These are phyloP conservation scores for Poeciliopsis paucimaculata DNA, from an alignment of 2,797 vertebrate species.

Conservation along the genomic window DNA sequence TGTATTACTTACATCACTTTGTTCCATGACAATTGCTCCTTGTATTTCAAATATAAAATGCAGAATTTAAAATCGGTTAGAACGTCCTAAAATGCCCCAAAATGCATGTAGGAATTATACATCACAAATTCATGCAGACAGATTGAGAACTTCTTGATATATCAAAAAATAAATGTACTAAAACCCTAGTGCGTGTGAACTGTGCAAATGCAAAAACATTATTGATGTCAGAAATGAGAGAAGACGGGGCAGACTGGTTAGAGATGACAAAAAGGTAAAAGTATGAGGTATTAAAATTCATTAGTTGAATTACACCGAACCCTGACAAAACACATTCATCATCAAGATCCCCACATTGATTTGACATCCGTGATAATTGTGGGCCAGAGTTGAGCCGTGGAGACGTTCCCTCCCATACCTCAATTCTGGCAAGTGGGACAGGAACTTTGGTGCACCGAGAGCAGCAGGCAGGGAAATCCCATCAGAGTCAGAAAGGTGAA, in stretches of 20 bases:
- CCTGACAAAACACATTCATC: neutral
- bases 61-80: neutral
- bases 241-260: neutral
- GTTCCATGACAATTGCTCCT: neutral
- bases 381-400: neutral
- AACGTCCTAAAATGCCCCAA: neutral
- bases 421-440: constrained; percentile 14
- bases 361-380: neutral
- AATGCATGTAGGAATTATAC: neutral
- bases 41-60: neutral
- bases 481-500: neutral
- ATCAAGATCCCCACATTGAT: neutral
- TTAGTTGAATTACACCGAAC: neutral
- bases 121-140: neutral
- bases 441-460: constrained; percentile 31
- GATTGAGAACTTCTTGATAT: neutral
- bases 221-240: neutral
- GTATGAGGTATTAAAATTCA: neutral
- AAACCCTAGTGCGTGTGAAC: neutral
- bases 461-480: neutral
- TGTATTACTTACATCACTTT: neutral
- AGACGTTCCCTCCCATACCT: constrained; percentile 45
- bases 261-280: neutral
- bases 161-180: neutral
- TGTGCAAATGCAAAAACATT: neutral